These are phyloP conservation scores for Andrena cerasifolii DNA, from an alignment of 1,140 invertebrate species.

Conservation along the genomic window DNA sequence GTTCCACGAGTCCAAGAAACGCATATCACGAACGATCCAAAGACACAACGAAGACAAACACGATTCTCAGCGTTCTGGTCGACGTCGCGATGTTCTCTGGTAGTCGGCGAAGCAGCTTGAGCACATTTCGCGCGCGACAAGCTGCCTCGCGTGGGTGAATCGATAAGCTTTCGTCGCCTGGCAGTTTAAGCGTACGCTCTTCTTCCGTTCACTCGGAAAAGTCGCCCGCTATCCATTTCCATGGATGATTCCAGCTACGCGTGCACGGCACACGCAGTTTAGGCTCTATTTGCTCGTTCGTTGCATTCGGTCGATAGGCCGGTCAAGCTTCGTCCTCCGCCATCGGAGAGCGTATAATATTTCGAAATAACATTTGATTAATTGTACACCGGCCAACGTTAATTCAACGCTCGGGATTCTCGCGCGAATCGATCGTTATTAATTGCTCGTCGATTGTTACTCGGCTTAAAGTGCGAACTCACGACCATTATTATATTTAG, in stretches of 20 bases:
- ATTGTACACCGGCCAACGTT: conserved; percentile 37
- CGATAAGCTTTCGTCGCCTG: conserved; percentile 47
- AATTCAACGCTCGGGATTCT: conserved; percentile 55
- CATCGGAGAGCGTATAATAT: conserved; percentile 40
- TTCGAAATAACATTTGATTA: conserved; percentile 53
- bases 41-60: background rate
- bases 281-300: conserved; percentile 43
- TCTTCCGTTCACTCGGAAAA: background rate
- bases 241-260: background rate
- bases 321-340: conserved; percentile 25
- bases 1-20: background rate
- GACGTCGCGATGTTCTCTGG: background rate
- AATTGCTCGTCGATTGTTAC: conserved; percentile 50
- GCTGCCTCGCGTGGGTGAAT: conserved; percentile 44
- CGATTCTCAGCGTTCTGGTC: conserved; percentile 8
- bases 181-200: background rate
- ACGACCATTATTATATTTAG: conserved; percentile 39
- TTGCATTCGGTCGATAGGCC: conserved; percentile 43
- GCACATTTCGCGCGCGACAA: conserved; percentile 52
- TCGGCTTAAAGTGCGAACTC: conserved; percentile 51
- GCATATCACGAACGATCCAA: background rate
- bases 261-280: no score
- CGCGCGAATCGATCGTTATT: conserved; percentile 50
- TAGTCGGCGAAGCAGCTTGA: background rate
- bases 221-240: conserved; percentile 15